Percentiles rank a stretch among this genome's conserved stretches.
These are phyloP conservation scores for Metallyticus violacea DNA, from an alignment of 2,888 invertebrate genomes.

Conservation along the genomic window DNA sequence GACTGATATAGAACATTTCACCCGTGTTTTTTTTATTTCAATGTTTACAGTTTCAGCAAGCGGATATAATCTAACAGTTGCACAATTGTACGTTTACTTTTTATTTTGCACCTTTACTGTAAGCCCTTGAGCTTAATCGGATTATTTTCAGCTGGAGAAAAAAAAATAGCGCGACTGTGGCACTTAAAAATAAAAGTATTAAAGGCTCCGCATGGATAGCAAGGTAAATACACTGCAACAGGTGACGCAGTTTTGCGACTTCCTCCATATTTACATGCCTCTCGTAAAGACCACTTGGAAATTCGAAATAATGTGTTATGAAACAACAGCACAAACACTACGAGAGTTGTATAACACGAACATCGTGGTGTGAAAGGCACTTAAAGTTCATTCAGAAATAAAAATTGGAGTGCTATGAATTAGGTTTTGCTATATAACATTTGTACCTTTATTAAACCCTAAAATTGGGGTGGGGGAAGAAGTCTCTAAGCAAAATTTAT, in stretches of 20 bases:
- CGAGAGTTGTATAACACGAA: not conserved
- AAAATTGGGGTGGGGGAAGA: too few species aligned
- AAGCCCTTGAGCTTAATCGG: not conserved
- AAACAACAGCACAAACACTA: not conserved
- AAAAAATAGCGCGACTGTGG: not conserved
- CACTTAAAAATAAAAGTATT: not conserved
- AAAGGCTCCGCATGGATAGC: not conserved
- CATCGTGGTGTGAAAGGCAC: not conserved
- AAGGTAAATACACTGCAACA: not conserved
- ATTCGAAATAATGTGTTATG: not conserved
- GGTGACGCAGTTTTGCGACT: not conserved
- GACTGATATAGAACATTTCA: too few species aligned
- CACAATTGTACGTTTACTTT: too few species aligned
- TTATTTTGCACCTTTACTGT: too few species aligned
- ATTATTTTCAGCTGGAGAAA: not conserved
- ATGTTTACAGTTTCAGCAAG: too few species aligned
- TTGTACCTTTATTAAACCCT: too few species aligned
- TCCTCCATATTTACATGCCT: not conserved
- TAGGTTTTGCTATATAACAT: too few species aligned
- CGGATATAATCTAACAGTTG: too few species aligned
- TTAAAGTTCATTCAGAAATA: too few species aligned
- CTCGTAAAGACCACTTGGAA: not conserved
- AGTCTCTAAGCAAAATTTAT: too few species aligned
- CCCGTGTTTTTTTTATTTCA: too few species aligned
- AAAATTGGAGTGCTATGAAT: too few species aligned